Conservation (phyloP, 2,888 invertebrate genomes). For the Lathronympha strigana region DNA sequence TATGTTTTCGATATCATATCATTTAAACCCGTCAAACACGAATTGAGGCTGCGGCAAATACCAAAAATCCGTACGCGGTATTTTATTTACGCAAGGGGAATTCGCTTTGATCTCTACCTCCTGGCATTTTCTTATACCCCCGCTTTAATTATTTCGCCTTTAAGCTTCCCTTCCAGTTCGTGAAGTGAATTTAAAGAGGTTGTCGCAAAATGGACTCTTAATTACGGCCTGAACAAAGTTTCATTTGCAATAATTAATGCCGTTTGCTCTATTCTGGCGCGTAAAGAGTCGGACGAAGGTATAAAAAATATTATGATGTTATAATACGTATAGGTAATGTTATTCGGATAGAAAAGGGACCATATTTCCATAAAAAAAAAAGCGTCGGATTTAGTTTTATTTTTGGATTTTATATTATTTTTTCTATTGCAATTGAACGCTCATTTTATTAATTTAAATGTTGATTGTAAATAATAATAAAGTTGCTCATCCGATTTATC, state of each 20-base stretch:
- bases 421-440: too few species aligned
- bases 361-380: constrained; percentile 51
- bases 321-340: constrained; percentile 42
- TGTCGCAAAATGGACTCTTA: constrained; percentile 81
- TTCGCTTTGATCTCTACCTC: constrained; percentile 76
- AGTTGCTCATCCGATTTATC: too few species aligned
- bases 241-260: constrained; percentile 79
- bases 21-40: not conserved
- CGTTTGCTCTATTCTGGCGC: constrained; percentile 56
- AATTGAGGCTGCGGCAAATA: constrained; percentile 47
- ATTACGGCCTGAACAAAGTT: constrained; percentile 70
- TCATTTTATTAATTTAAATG: too few species aligned
- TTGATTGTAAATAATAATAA: too few species aligned
- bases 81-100: constrained; percentile 73
- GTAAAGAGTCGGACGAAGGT: constrained; percentile 44
- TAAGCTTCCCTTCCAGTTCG: constrained; percentile 69
- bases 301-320: constrained; percentile 43
- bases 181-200: constrained; percentile 80
- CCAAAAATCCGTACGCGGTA: constrained; percentile 63
- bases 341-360: constrained; percentile 50
- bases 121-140: constrained; percentile 77
- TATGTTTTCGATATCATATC: not conserved
- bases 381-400: constrained; percentile 50
- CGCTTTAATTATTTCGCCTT: constrained; percentile 82
- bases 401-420: too few species aligned